Base-by-base conservation (phyloP, 2,113 vertebrate species). In the Riparia riparia region DNA sequence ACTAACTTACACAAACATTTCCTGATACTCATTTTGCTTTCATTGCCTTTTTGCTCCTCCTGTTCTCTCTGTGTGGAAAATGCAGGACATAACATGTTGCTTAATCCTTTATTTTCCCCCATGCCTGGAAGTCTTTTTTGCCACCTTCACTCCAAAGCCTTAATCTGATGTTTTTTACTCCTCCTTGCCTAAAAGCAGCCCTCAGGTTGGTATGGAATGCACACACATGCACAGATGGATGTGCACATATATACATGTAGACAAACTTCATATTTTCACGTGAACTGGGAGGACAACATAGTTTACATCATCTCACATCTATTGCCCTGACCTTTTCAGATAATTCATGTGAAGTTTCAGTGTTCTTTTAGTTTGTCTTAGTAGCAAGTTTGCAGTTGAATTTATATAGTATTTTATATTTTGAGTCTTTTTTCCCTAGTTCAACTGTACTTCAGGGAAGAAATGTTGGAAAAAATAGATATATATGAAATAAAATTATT, bases 191-290 rank as follows among this genome's bases (percentile, higher is more conserved):
- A 44, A 63, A 22, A 91, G 39, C 47, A 86, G 51, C 61, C 37
- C 68, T 37, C 32, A 63, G 20, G n/a, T 8, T 8, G 1, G 22
- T 78, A 17, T 3, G 5, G 41, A 66, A 57, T 12, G 24, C 29
- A 39, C 21, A 29, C 16, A 8, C 0, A 0, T 28, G 28, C 3
- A 7, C 37, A 50, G 26, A 49, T 0, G 1, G 25, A 17, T 0
- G 7, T 50, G 12, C 19, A 31, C 18, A 17, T 1, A 0, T 18
- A 13, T 17, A 22, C 3, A 0, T 26, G 4, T 21, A n/a, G 26
- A 28, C 1, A 10, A 65, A 58, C 0, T 1, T 44, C 11, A 7
- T 61, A 4, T 58, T 86, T 90, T 89, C 77, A 45, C 0, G 0
- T 39, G 44, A 51, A 21, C 39, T 58, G 20, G 34, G 54, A 86